Evolutionary conservation across 2,888 invertebrate species (phyloP), one percentile per base, ranked within the genome.

Genomic region (Julus scanicus): DNA sequence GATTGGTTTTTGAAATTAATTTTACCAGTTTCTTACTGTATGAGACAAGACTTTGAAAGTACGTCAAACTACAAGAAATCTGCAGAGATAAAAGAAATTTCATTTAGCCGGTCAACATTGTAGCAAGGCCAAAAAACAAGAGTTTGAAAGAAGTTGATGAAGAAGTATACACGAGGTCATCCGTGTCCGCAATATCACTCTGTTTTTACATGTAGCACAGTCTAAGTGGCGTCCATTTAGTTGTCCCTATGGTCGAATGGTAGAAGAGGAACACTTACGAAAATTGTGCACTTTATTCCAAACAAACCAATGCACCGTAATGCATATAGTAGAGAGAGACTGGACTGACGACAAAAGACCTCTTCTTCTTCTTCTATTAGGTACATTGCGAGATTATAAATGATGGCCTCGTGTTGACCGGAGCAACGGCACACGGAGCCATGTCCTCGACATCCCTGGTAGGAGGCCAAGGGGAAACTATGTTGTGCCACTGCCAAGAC

Each of bases 401-500:
- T 80, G 80, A 80, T 80, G 80, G 80, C 37, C 80, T 80, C 15
- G 80, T 3, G 80, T 80, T 80, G 80, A 80, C 80, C 80, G 80
- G 80, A 80, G 80, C 80, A 80, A 11, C 29, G 29, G 80, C 80
- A 80, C 80, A 80, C 9, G 80, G 80, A 80, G 80, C 29, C 80
- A 80, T 80, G 80, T 80, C 80, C 80, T 80, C 80, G 80, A 80
- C 80, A 80, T 80, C 80, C 80, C 80, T 80, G 37, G 80, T 80
- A 80, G 80, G 80, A 80, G 80, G 80, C 80, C 80, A 80, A 80
- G 80, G 80, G 80, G 80, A 80, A 80, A 37, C 37, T 9, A 71
- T 71, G 53, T 13, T 15, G 53, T 53, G 53, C 53, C n/a, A 63
- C 63, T 63, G 80, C 80, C 80, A 80, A 80, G 80, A 80, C 37